phyloP scores from a whole-genome alignment of 1,140 invertebrate species.

The Oncopeltus fasciatus region DNA sequence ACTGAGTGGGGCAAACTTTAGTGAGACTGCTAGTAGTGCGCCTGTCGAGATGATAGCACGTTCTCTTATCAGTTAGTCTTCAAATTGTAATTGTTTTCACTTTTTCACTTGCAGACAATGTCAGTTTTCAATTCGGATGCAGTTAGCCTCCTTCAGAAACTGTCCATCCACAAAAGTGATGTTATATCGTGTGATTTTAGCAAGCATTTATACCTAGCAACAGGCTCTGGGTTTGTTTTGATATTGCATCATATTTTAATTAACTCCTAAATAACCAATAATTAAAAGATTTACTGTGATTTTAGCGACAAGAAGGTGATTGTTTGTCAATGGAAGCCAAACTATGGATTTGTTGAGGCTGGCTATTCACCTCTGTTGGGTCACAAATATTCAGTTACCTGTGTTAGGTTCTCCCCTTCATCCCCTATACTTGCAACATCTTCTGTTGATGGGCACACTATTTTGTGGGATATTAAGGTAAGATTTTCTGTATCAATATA shows the following conservation, averaged over 20 bases:
- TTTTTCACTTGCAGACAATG: background rate
- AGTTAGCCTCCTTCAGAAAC: constrained; percentile 32
- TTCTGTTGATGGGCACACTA: constrained; percentile 56
- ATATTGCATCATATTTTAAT: background rate
- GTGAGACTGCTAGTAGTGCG: no score
- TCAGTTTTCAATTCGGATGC: background rate
- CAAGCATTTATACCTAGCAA: constrained; percentile 39
- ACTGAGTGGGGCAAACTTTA: no score
- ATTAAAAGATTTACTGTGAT: constrained; percentile 11
- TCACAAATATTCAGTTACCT: constrained; percentile 52
- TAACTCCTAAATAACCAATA: background rate
- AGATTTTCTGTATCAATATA: no score
- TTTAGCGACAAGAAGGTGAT: constrained; percentile 46
- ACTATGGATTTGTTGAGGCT: constrained; percentile 38
- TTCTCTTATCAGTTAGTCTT: no score
- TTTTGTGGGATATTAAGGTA: constrained; percentile 47
- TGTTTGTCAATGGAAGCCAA: constrained; percentile 44
- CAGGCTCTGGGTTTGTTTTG: constrained; percentile 42
- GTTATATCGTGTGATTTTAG: constrained; percentile 48
- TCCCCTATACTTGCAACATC: constrained; percentile 51
- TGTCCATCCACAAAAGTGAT: constrained; percentile 44
- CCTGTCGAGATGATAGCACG: no score
- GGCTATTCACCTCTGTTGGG: constrained; percentile 41
- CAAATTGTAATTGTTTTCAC: no score
- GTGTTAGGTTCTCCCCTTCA: constrained; percentile 51